These are phyloP conservation scores for Podarcis cretensis DNA, from an alignment of 2,113 vertebrate genomes.

Conservation along the genomic window DNA sequence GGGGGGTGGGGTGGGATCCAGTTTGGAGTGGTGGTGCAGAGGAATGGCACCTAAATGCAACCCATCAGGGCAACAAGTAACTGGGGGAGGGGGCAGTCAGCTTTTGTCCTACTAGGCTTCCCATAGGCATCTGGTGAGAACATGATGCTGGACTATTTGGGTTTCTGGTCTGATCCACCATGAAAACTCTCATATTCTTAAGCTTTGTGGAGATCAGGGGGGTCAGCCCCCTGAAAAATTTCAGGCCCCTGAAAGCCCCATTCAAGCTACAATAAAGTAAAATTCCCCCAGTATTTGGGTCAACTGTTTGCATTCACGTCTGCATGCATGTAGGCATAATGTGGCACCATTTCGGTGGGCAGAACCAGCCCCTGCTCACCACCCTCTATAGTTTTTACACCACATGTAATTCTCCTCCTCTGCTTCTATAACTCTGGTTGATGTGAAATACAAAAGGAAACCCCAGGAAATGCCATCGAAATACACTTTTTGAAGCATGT, in stretches of 20 bases:
- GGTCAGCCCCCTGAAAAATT: neutral
- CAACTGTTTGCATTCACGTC: neutral
- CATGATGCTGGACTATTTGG: too few species aligned
- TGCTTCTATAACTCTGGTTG: neutral
- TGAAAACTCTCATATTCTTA: too few species aligned
- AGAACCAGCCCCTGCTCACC: neutral
- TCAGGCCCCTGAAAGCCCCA: neutral
- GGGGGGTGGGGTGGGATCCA: too few species aligned
- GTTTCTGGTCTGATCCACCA: too few species aligned
- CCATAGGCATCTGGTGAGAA: too few species aligned
- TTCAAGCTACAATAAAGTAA: neutral
- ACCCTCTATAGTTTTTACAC: neutral
- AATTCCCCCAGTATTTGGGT: neutral
- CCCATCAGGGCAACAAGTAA: too few species aligned
- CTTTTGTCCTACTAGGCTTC: too few species aligned
- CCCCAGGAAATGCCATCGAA: neutral
- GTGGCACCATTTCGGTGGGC: neutral
- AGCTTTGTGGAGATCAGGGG: too few species aligned
- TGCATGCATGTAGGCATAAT: neutral
- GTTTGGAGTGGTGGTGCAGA: neutral
- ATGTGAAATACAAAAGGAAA: neutral
- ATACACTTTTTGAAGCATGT: neutral
- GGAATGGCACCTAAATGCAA: neutral
- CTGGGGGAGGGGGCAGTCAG: too few species aligned
- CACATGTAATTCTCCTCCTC: neutral